Evolutionary conservation across 2,797 vertebrate genomes (phyloP).

Genomic region (Myripristis jacobus): DNA sequence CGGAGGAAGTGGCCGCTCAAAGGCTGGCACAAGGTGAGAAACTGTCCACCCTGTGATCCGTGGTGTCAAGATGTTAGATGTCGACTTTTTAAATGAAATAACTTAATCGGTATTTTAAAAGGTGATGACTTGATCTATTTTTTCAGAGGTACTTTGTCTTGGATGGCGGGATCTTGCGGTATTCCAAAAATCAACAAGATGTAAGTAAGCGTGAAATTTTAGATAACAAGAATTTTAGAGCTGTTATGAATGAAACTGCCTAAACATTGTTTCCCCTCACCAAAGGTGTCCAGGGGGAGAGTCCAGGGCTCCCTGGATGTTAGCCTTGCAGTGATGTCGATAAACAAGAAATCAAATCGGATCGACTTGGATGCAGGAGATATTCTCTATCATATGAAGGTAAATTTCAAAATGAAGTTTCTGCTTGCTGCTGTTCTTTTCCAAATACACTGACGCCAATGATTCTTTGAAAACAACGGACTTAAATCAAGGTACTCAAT

Average conservation of each 20-base stretch:
- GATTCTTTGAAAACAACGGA: neutral
- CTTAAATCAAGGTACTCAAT: neutral
- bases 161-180: slow-evolving; percentile 90
- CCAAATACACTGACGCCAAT: neutral
- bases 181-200: slow-evolving; percentile 90
- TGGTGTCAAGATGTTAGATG: neutral
- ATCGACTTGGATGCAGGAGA: slow-evolving; percentile 93
- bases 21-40: slow-evolving; percentile 95
- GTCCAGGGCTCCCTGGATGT: slow-evolving; percentile 91
- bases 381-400: slow-evolving; percentile 96
- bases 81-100: neutral
- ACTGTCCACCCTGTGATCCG: too few species aligned
- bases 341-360: slow-evolving; percentile 93
- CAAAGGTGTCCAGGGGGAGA: slow-evolving; percentile 88
- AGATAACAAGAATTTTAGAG: neutral
- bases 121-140: neutral
- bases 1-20: slow-evolving; percentile 97
- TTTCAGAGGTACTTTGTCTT: slow-evolving; percentile 92
- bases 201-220: slow-evolving; percentile 79
- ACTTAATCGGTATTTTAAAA: neutral
- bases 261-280: neutral
- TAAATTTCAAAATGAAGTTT: slow-evolving; percentile 43
- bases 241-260: neutral
- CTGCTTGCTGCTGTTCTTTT: neutral
- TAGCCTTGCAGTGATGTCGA: slow-evolving; percentile 90